Evolutionary conservation across 1,140 invertebrate species (phyloP), one percentile per base, ranked within the genome.

Genomic region (Drosophila triauraria): DNA sequence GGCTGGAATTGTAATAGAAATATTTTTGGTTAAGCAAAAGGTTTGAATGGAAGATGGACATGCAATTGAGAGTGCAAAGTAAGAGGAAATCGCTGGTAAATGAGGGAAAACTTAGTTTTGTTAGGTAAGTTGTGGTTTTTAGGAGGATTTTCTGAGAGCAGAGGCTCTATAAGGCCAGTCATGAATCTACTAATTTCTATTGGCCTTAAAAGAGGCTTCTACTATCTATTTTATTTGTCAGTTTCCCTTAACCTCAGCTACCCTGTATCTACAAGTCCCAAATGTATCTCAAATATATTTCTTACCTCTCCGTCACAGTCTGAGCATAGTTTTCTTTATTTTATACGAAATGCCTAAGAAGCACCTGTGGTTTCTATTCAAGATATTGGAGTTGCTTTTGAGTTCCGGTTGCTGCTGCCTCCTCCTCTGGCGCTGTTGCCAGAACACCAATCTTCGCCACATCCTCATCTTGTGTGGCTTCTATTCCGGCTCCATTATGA

Each of bases 51-150:
- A 25, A 27, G 10, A 32, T 15, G 46, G 61, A 35, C 80, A 83
- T 59, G 81, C 77, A 80, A 57, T n/a, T 42, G 32, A 4, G 25
- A 42, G 50, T 50, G 20, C 47, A 68, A 38, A 64, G 58, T 54
- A 42, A 38, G 25, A 53, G 65, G 60, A 65, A 80, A 69, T 62
- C 9, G 46, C 35, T 40, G 20, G 4, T 6, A 38, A 15, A 5
- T 4, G 1, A 25, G 20, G 8, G 23, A 56, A 38, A 40, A 25
- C 4, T 25, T 30, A 50, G 30, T 46, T 30, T 17, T 8, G 35
- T 17, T 54, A 23, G 27, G 30, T 12, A 25, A 23, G 7, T 35
- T 3, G 4, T 9, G 40, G 15, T 2, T n/a, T 23, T 35, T 1
- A 4, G 3, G 7, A 2, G 35, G 6, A n/a, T 47, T 20, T 30